A percentile compares a stretch with the other conserved stretches of the same genome.
phyloP scores from a whole-genome alignment of 2,888 invertebrate species.

The Incurvaria masculella region DNA sequence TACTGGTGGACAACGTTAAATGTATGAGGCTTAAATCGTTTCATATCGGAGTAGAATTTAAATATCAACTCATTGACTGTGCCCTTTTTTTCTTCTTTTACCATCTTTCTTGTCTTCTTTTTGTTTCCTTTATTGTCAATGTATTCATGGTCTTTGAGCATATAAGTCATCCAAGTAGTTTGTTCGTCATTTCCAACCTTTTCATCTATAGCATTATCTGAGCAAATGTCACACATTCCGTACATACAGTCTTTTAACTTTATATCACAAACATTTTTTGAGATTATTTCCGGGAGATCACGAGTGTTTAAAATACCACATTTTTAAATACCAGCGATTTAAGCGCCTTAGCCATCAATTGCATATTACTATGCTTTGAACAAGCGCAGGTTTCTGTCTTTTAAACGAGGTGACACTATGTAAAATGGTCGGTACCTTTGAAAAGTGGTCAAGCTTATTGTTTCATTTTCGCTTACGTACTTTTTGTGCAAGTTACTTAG shows the following conservation, averaged over 20 bases:
- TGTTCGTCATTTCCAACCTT: slow-evolving; percentile 4
- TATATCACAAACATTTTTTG: slow-evolving; percentile 9
- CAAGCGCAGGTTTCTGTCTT: slow-evolving; percentile 14
- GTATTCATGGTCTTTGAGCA: slow-evolving; percentile 10
- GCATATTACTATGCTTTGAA: slow-evolving; percentile 14
- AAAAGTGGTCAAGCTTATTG: slow-evolving; percentile 14
- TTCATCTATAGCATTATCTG: slow-evolving; percentile 4
- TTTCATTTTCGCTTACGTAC: slow-evolving; percentile 7
- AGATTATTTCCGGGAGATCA: slow-evolving; percentile 9
- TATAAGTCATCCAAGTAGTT: slow-evolving; percentile 10
- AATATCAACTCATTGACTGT: slow-evolving; percentile 4
- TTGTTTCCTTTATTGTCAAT: too few relatives aligned
- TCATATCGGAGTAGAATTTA: slow-evolving; percentile 9
- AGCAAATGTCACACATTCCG: slow-evolving; percentile 9
- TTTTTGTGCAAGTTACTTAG: slow-evolving; percentile 9
- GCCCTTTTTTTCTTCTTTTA: too few relatives aligned
- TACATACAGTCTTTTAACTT: slow-evolving; percentile 13
- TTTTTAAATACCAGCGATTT: too few relatives aligned
- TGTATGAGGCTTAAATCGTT: slow-evolving; percentile 10
- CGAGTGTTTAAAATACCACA: slow-evolving; percentile 7
- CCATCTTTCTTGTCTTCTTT: too few relatives aligned
- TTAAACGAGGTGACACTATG: slow-evolving; percentile 12
- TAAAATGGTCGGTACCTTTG: slow-evolving; percentile 16
- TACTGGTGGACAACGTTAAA: slow-evolving; percentile 5
- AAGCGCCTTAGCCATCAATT: slow-evolving; percentile 10